Base-by-base conservation (phyloP, 2,797 vertebrate genomes). In the Megaceryle alcyon region DNA sequence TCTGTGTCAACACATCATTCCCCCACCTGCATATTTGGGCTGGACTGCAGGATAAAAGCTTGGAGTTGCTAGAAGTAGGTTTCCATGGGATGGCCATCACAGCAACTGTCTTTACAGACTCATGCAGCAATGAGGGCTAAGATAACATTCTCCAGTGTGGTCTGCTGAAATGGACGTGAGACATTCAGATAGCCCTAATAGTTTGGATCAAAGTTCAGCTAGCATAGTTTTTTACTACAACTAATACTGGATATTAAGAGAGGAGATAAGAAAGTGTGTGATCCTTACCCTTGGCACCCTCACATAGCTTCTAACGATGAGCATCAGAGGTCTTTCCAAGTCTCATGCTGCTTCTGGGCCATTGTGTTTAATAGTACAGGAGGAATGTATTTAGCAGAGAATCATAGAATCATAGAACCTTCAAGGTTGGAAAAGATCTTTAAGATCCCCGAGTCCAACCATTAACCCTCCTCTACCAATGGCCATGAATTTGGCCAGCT, bases 101-200 rank as follows among this genome's bases (percentile, higher is more conserved):
- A 63, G 60, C 43, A 35, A 14, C 18, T 19, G 3, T 7, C 56
- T 70, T 39, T 51, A 35, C 0, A 1, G 46, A 29, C 14, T 51
- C 22, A 4, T 71, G 59, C 29, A 77, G 79, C n/a, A 10, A 4
- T 7, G 29, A 56, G 7, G 6, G 44, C 41, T 51, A 39, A 54
- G 72, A 43, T n/a, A 77, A 51, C 0, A 2, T 28, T 82, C 23
- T 39, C 53, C 46, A 14, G 43, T 28, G 63, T 29, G 25, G 3
- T 46, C 33, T 91, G 54, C 51, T 69, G 64, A 73, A 83, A 66
- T 20, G 23, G 57, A 19, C 21, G 22, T 9, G 16, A 51, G 65
- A 33, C 8, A 20, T 49, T 41, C 23, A 25, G 61, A 43, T 35
- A 7, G 59, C 20, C 19, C 26, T 19, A 37, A 35, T 3, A 35